Conservation (phyloP, 2,888 invertebrate species). For the Gasteruption jaculator region DNA sequence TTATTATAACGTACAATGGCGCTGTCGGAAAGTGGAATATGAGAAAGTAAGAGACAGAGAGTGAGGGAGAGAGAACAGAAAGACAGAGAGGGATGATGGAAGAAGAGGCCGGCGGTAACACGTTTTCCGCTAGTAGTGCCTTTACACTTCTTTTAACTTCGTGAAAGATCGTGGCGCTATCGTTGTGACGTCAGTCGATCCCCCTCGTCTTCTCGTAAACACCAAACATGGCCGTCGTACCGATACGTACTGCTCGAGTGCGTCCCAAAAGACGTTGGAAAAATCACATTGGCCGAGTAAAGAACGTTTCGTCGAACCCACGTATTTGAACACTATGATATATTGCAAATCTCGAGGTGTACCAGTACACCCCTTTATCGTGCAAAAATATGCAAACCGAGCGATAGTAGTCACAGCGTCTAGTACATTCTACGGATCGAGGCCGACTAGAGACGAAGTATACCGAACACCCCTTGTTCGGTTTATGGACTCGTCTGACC, state of each 20-base stretch:
- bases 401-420: conserved; percentile 36
- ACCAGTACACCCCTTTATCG: conserved; percentile 10
- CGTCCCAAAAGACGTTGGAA: conserved; percentile 24
- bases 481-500: conserved; percentile 49
- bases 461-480: conserved; percentile 43
- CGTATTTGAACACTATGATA: too few relatives aligned
- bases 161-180: conserved; percentile 37
- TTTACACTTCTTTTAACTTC: conserved; percentile 29
- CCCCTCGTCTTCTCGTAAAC: conserved; percentile 51
- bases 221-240: conserved; percentile 51
- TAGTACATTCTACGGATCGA: conserved; percentile 49
- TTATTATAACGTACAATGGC: too few relatives aligned
- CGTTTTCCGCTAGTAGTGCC: conserved; percentile 26
- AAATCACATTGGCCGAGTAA: neutral
- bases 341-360: too few relatives aligned
- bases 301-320: too few relatives aligned
- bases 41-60: too few relatives aligned
- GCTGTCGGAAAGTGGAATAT: too few relatives aligned
- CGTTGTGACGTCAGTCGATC: conserved; percentile 48
- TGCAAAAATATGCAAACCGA: conserved; percentile 24
- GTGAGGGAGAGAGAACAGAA: conserved; percentile 21
- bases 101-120: conserved; percentile 29
- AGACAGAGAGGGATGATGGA: conserved; percentile 20
- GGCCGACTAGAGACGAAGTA: conserved; percentile 49
- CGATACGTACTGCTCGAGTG: conserved; percentile 39